Percentiles rank a stretch among this genome's conserved stretches.
Conservation (phyloP, 2,797 vertebrate genomes). For the Threskiornis aethiopicus region DNA sequence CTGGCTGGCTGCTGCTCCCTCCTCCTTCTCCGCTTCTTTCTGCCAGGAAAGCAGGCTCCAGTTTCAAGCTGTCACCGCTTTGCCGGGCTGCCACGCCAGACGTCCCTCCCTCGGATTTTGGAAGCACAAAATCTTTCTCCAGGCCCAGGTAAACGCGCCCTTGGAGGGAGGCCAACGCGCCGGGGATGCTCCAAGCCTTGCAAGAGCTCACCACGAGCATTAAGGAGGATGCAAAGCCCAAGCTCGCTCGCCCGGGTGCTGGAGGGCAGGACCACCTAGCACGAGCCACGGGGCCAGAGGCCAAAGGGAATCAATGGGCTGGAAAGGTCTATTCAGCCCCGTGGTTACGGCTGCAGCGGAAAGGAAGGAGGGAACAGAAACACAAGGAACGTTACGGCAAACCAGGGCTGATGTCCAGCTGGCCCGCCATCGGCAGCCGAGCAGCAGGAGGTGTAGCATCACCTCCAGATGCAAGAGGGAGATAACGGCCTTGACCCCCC, state of each 20-base stretch:
- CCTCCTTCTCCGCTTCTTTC: background rate
- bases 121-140: background rate
- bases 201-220: background rate
- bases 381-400: accelerated
- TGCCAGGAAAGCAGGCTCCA: background rate
- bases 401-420: too few species aligned
- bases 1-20: constrained; percentile 17
- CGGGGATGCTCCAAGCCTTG: background rate
- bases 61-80: background rate
- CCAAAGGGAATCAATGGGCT: background rate
- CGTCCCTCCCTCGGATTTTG: background rate
- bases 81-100: background rate
- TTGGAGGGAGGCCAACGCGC: background rate
- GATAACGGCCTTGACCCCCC: accelerated
- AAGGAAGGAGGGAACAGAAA: background rate
- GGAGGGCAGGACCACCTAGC: background rate
- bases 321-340: background rate
- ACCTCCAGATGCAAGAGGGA: background rate
- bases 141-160: background rate
- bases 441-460: background rate
- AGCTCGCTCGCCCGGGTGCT: background rate
- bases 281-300: accelerated
- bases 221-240: background rate
- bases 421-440: accelerated
- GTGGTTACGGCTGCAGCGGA: accelerated